Evolutionary conservation across 2,888 invertebrate genomes (phyloP).

Genomic region (Esperia sulphurella): DNA sequence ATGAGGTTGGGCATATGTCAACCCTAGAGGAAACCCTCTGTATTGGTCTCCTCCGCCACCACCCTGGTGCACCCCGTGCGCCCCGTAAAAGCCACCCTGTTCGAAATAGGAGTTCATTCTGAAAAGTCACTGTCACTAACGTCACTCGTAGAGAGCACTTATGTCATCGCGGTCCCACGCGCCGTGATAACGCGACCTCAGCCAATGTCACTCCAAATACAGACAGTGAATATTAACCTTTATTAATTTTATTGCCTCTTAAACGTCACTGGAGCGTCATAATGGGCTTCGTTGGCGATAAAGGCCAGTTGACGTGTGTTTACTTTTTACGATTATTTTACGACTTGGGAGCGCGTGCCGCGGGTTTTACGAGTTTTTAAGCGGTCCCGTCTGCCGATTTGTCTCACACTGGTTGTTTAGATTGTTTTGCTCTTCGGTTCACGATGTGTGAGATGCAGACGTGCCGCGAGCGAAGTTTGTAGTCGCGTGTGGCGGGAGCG

Average conservation of each 20-base stretch:
- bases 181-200: slow-evolving; percentile 73
- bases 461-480: slow-evolving; percentile 71
- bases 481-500: slow-evolving; percentile 58
- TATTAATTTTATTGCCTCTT: slow-evolving; percentile 78
- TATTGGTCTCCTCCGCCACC: slow-evolving; percentile 88
- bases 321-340: slow-evolving; percentile 80
- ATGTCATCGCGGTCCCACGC: slow-evolving; percentile 74
- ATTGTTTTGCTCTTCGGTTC: slow-evolving; percentile 26
- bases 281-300: slow-evolving; percentile 74
- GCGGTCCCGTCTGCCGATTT: slow-evolving; percentile 54
- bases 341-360: slow-evolving; percentile 71
- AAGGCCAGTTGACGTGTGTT: slow-evolving; percentile 76
- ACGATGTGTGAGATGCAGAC: slow-evolving; percentile 45
- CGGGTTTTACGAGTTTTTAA: slow-evolving; percentile 76
- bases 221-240: slow-evolving; percentile 67
- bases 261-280: slow-evolving; percentile 79
- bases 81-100: slow-evolving; percentile 96
- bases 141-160: slow-evolving; percentile 71
- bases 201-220: slow-evolving; percentile 69
- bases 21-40: slow-evolving; percentile 91
- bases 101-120: slow-evolving; percentile 98
- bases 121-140: slow-evolving; percentile 66
- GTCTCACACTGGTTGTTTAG: slow-evolving; percentile 44
- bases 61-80: slow-evolving; percentile 90
- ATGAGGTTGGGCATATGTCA: slow-evolving; percentile 92